A percentile compares a stretch with the other conserved stretches of the same genome.
Evolutionary conservation across 2,888 invertebrate genomes (phyloP).

Genomic region (Heliconius cydno): DNA sequence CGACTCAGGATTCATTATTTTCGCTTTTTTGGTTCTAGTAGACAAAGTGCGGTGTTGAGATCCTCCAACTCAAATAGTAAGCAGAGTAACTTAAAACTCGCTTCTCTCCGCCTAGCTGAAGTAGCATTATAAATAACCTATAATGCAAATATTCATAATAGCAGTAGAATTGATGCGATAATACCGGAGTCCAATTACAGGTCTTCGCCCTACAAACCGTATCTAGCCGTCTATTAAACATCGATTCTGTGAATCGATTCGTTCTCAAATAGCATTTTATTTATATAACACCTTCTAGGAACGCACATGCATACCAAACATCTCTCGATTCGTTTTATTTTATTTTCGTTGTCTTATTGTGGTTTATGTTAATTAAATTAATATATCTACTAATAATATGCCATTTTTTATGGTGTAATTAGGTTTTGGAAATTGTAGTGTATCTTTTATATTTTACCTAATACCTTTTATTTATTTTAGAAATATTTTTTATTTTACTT

Average conservation of each 20-base stretch:
- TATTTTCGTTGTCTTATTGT: constrained; percentile 19
- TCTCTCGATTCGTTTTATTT: constrained; percentile 24
- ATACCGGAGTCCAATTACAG: constrained; percentile 21
- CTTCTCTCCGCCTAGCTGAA: too few species aligned
- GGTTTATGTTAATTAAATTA: too few species aligned
- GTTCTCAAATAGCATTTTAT: constrained; percentile 29
- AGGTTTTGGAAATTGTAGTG: too few species aligned
- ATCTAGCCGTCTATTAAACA: constrained; percentile 18
- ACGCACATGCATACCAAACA: constrained; percentile 29
- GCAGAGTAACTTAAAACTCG: neutral
- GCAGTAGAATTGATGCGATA: constrained; percentile 17
- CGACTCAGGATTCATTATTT: neutral
- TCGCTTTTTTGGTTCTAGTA: neutral
- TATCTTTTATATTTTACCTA: too few species aligned
- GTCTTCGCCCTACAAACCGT: constrained; percentile 22
- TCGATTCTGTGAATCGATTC: constrained; percentile 28
- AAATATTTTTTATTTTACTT: too few species aligned
- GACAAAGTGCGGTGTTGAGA: neutral
- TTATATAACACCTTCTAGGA: constrained; percentile 38
- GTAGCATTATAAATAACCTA: neutral
- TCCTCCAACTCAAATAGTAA: neutral
- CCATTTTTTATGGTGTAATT: too few species aligned
- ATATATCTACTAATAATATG: neutral
- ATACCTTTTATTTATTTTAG: too few species aligned
- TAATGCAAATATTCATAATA: constrained; percentile 3